A percentile compares a stretch with the other conserved stretches of the same genome.
Conservation (phyloP, 2,113 vertebrate genomes). For the Trematomus loennbergii region DNA sequence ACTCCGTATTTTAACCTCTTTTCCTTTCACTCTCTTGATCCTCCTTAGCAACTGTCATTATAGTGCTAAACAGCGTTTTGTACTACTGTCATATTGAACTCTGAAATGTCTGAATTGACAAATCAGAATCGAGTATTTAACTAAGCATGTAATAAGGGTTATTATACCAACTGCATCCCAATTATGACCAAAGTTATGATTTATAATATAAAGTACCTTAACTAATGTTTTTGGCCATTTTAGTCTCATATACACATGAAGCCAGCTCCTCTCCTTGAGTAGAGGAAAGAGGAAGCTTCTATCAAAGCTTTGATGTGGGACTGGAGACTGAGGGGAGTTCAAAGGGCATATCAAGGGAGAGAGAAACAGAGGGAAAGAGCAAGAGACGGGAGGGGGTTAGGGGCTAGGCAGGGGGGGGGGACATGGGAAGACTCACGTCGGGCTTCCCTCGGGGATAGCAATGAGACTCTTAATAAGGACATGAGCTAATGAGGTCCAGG, state of each 20-base stretch:
- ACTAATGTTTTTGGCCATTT: slow-evolving; percentile 19
- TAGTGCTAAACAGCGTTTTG: too few relatives aligned
- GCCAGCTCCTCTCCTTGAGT: slow-evolving; percentile 73
- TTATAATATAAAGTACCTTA: background rate
- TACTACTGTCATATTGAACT: too few relatives aligned
- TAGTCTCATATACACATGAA: slow-evolving; percentile 23
- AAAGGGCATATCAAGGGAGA: slow-evolving; percentile 66
- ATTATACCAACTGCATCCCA: slow-evolving; percentile 1
- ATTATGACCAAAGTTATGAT: slow-evolving; percentile 1
- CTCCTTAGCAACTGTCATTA: too few relatives aligned
- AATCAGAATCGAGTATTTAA: too few relatives aligned
- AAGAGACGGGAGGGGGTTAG: slow-evolving; percentile 1
- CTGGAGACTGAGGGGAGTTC: slow-evolving; percentile 72
- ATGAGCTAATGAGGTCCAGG: slow-evolving; percentile 71
- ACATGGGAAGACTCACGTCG: slow-evolving; percentile 53
- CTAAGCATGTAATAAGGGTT: background rate
- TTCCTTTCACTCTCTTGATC: too few relatives aligned
- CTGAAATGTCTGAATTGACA: too few relatives aligned
- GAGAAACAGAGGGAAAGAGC: slow-evolving; percentile 62
- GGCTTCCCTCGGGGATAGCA: slow-evolving; percentile 60
- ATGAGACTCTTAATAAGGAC: slow-evolving; percentile 77
- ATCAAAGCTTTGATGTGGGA: slow-evolving; percentile 75
- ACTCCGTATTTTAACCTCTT: too few relatives aligned
- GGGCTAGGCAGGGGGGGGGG: background rate
- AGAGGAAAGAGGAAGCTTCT: slow-evolving; percentile 68